Evolutionary conservation across 2,113 vertebrate species (phyloP).

Genomic region (Synchiropus splendidus): DNA sequence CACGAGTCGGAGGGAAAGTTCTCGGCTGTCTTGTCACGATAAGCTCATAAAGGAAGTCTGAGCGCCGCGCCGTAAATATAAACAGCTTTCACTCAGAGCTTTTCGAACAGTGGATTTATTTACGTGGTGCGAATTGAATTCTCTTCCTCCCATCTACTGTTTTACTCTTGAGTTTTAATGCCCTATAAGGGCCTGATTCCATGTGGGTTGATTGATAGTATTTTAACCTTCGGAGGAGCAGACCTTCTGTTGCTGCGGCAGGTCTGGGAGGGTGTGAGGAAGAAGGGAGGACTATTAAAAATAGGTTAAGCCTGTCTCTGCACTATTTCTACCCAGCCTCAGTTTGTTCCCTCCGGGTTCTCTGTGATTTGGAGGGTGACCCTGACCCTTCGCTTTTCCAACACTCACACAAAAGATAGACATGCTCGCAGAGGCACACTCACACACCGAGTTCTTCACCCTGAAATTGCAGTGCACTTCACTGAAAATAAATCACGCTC

Average conservation of each 20-base stretch:
- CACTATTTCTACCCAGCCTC: slow-evolving; percentile 53
- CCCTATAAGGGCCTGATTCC: slow-evolving; percentile 31
- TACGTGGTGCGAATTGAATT: too few species aligned
- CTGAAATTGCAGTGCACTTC: slow-evolving; percentile 38
- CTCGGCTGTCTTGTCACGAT: slow-evolving; percentile 17
- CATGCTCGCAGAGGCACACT: slow-evolving; percentile 6
- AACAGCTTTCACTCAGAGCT: too few species aligned
- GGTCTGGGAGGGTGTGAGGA: slow-evolving; percentile 30
- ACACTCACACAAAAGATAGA: slow-evolving; percentile 14
- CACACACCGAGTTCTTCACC: slow-evolving; percentile 13
- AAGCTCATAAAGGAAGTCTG: slow-evolving; percentile 16
- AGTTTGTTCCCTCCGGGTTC: slow-evolving; percentile 40
- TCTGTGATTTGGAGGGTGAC: slow-evolving; percentile 43
- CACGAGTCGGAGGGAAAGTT: slow-evolving; percentile 29
- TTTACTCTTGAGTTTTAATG: slow-evolving; percentile 26
- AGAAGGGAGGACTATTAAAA: slow-evolving; percentile 53
- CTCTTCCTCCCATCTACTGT: slow-evolving; percentile 4
- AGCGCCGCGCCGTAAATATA: slow-evolving; percentile 2
- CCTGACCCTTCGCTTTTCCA: slow-evolving; percentile 40
- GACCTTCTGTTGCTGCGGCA: slow-evolving; percentile 35
- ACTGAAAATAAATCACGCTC: slow-evolving; percentile 47
- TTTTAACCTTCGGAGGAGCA: slow-evolving; percentile 52
- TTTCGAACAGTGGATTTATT: too few species aligned
- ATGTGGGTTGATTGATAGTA: slow-evolving; percentile 46
- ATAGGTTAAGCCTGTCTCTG: slow-evolving; percentile 57